Evolutionary conservation across 2,888 invertebrate genomes (phyloP).

Genomic region (Poecilus cupreus): DNA sequence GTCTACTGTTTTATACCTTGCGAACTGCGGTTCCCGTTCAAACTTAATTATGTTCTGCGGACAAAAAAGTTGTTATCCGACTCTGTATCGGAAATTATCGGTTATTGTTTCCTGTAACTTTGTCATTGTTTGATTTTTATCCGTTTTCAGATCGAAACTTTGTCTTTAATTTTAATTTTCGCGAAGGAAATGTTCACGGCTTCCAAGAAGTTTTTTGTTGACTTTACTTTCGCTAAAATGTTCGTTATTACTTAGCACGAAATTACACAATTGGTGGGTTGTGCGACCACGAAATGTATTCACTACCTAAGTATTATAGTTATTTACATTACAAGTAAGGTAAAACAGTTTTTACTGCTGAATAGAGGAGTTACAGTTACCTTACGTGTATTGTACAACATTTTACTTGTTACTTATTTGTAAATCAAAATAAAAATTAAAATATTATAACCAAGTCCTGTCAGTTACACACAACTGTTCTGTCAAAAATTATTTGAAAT

Average conservation of each 20-base stretch:
- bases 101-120: conserved; percentile 42
- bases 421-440: no score
- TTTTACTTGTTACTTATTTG: no score
- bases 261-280: no score
- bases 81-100: conserved; percentile 40
- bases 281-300: no score
- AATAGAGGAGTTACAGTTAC: no score
- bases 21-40: not conserved
- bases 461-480: no score
- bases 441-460: no score
- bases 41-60: conserved; percentile 33
- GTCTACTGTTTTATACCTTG: conserved; percentile 17
- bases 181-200: conserved; percentile 25
- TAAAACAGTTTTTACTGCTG: no score
- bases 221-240: conserved; percentile 8
- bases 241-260: not conserved
- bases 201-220: conserved; percentile 19
- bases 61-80: conserved; percentile 41
- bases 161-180: conserved; percentile 30
- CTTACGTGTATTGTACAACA: no score
- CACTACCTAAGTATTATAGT: no score
- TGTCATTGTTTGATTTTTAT: conserved; percentile 33
- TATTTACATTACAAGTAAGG: no score
- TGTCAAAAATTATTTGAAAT: no score
- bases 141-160: conserved; percentile 1